Conservation (phyloP, 2,888 invertebrate genomes). For the Rotaria magnacalcarata region DNA sequence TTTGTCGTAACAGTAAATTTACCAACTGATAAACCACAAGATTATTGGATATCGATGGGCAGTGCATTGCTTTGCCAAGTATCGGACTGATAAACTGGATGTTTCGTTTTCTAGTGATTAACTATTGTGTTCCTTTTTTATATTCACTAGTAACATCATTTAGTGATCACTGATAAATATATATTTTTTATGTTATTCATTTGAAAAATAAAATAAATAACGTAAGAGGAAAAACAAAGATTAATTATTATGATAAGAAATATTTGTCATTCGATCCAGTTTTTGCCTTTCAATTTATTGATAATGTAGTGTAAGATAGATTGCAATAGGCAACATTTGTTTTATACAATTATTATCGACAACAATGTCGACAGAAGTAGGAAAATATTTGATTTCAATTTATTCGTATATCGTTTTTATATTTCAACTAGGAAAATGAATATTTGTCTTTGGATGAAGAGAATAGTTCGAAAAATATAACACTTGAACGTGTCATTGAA, state of each 20-base stretch:
- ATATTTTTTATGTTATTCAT: background rate
- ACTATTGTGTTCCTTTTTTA: background rate
- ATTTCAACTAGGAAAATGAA: background rate
- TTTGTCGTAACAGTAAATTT: slow-evolving; percentile 58
- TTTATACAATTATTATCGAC: background rate
- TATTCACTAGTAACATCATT: background rate
- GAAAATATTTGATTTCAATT: background rate
- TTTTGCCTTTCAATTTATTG: background rate
- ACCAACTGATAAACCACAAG: slow-evolving; percentile 64
- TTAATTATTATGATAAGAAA: background rate
- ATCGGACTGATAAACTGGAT: slow-evolving; percentile 63
- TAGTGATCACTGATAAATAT: slow-evolving; percentile 12
- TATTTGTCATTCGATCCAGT: background rate
- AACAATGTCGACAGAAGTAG: background rate
- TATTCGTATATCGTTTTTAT: no score
- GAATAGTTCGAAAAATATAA: background rate
- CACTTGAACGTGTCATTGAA: background rate
- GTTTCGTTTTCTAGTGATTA: background rate
- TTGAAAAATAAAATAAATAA: background rate
- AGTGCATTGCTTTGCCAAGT: slow-evolving; percentile 79
- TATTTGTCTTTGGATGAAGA: background rate
- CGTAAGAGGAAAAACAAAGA: background rate
- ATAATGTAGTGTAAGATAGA: background rate
- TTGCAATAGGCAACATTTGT: background rate
- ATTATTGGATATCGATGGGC: slow-evolving; percentile 82